Conservation (phyloP, 1,140 invertebrate species). For the Choristoneura fumiferana region DNA sequence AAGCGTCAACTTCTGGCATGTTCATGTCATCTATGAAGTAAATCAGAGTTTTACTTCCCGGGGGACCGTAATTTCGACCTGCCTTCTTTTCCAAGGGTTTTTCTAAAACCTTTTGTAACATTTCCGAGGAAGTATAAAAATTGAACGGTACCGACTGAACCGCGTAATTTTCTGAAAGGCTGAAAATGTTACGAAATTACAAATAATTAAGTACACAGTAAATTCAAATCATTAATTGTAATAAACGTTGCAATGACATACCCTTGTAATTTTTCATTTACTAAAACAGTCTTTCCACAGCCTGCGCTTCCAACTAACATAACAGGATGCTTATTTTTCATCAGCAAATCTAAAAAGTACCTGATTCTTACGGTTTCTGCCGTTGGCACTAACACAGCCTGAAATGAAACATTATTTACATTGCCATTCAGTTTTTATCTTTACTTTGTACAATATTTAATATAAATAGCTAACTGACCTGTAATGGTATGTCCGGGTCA, state of each 20-base stretch:
- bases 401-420: constrained; percentile 29
- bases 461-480: constrained; percentile 77
- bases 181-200: constrained; percentile 36
- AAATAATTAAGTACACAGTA: constrained; percentile 8
- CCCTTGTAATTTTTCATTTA: constrained; percentile 90
- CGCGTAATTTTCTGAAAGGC: constrained; percentile 91
- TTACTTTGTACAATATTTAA: background rate
- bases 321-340: constrained; percentile 92
- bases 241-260: constrained; percentile 27
- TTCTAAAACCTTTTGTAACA: constrained; percentile 96
- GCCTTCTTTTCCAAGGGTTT: constrained; percentile 98
- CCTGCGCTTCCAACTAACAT: constrained; percentile 97
- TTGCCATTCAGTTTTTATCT: background rate
- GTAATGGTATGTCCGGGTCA: constrained; percentile 94
- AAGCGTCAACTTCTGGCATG: constrained; percentile 97
- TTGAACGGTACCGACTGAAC: constrained; percentile 97
- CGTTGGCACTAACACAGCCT: constrained; percentile 95
- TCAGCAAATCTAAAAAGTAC: constrained; percentile 94
- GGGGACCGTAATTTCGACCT: constrained; percentile 96
- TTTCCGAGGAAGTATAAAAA: constrained; percentile 97
- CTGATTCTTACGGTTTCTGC: constrained; percentile 93
- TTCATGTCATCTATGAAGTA: constrained; percentile 99
- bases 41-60: constrained; percentile 95
- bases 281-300: constrained; percentile 93
- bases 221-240: background rate